These are phyloP conservation scores for Rhinolophus ferrumequinum DNA, from an alignment of 2,113 vertebrate genomes.

Conservation along the genomic window DNA sequence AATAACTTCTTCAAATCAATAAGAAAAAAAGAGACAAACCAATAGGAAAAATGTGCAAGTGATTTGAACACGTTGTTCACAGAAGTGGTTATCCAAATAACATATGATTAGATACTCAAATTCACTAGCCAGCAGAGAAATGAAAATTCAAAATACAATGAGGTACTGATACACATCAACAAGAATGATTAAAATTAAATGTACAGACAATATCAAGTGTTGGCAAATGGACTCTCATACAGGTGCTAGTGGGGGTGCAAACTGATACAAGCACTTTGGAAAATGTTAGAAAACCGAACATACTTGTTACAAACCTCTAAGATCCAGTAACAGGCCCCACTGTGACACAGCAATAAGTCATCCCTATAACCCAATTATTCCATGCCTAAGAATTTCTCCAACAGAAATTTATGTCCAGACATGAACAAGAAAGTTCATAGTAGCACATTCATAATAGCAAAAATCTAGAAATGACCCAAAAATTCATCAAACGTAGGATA, in stretches of 20 bases:
- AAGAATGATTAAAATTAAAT: constrained; percentile 8
- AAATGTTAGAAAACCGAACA: neutral
- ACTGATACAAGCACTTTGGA: neutral
- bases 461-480: constrained; percentile 4
- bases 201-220: neutral
- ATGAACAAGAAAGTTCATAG: neutral
- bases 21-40: neutral
- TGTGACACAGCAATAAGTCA: neutral
- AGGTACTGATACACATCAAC: neutral
- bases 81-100: neutral
- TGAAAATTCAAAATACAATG: neutral
- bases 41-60: neutral
- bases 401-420: neutral
- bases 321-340: neutral
- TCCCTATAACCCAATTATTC: neutral
- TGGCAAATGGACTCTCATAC: neutral
- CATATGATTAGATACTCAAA: neutral
- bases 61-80: neutral
- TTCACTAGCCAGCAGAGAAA: neutral
- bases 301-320: neutral
- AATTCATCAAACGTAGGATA: neutral
- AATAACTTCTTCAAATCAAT: constrained; percentile 28
- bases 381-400: neutral
- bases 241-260: neutral
- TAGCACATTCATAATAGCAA: neutral